Base-by-base conservation (phyloP, 1,140 invertebrate genomes). In the Musca domestica region DNA sequence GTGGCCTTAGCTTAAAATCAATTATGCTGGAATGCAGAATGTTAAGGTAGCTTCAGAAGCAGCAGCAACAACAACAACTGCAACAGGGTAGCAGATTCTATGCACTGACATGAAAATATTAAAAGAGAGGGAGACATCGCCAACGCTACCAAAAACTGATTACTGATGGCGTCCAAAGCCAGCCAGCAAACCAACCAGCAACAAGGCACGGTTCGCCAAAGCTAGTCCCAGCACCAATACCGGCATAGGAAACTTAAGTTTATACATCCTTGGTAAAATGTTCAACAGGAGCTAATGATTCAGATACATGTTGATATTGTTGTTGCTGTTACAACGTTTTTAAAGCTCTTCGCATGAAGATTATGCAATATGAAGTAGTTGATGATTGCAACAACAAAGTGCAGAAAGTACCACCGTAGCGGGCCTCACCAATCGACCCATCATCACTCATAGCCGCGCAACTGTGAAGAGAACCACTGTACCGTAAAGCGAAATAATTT, bases 11-110 rank as follows among this genome's bases (percentile, higher is more conserved):
- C 76, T 77, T 80, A 79, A 80, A 80, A 80, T 80, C 77, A 80
- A 80, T 80, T 80, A 80, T 79, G 75, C 77, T 72, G 77, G 77
- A 79, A 79, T 79, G 77, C 77, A 76, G 77, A 79, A 79, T 77
- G 74, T 72, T 72, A 69, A 56, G 67, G 69, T 58, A 65, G 22
- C 56, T 17, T 46, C 48, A 25, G 25, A 23, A 49, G 46, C 23
- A n/a, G 27, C 20, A 19, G 17, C 34, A 61, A 17, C 25, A 64
- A 52, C 14, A 64, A 23, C 14, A 15, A 17, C 23, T 15, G n/a
- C n/a, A n/a, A 4, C 17, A 64, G 34, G 12, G 34, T 41, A 41
- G 34, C 4, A 41, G 34, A 9, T 41, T 41, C 34, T 41, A 56
- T 56, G 52, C 23, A 7, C 34, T 56, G 52, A 56, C 23, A 56